A percentile compares a stretch with the other conserved stretches of the same genome.
phyloP scores from a whole-genome alignment of 2,113 vertebrate species.

The Scophthalmus maximus region DNA sequence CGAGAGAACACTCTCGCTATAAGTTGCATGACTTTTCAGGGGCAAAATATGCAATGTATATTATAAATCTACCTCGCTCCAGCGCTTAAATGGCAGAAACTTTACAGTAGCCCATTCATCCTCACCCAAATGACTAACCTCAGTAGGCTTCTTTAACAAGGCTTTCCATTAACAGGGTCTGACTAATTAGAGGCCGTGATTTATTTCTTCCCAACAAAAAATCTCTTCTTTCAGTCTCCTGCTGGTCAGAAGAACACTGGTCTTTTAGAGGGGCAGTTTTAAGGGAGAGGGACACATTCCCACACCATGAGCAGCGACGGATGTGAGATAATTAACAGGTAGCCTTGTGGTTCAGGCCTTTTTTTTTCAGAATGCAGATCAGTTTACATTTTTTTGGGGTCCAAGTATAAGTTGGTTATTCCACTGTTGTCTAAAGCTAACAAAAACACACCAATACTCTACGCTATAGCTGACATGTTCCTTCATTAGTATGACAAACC shows the following conservation, averaged over 20 bases:
- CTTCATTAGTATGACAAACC: no score
- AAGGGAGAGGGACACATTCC: not conserved
- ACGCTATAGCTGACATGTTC: no score
- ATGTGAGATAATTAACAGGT: no score
- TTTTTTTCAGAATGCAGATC: not conserved
- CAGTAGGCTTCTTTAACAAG: not conserved
- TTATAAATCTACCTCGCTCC: conserved; percentile 1
- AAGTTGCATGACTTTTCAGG: conserved; percentile 28
- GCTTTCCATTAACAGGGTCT: not conserved
- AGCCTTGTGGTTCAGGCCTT: not conserved
- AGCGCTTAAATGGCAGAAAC: not conserved
- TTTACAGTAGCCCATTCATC: conserved; percentile 6
- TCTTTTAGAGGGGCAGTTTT: conserved; percentile 3
- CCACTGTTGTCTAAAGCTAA: no score
- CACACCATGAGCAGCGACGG: no score
- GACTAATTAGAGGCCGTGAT: not conserved
- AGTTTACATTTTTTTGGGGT: no score
- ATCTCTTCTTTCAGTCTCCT: not conserved
- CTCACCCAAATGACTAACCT: not conserved
- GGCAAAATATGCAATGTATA: conserved; percentile 21
- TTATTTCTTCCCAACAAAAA: not conserved
- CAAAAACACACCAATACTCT: no score
- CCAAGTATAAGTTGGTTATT: no score
- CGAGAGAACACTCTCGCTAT: conserved; percentile 17
- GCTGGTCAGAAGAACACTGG: not conserved